Base-by-base conservation (phyloP, 2,797 vertebrate genomes). In the Poeciliopsis infans region DNA sequence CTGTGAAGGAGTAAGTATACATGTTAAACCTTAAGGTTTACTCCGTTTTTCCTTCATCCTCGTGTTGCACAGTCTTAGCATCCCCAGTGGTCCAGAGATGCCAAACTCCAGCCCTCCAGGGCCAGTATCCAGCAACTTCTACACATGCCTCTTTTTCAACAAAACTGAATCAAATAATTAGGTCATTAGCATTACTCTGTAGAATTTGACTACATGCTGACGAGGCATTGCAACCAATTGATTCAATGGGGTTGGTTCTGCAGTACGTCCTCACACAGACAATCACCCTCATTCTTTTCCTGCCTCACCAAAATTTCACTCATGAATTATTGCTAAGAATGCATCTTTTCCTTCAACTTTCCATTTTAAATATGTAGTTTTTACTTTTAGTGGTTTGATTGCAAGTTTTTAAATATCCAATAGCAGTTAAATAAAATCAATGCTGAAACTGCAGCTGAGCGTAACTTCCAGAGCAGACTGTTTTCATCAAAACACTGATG, bases 301-400 rank as follows among this genome's bases (percentile, higher is more conserved):
- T 55, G 12, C 36, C 41, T 39, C 33, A 55, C 33, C 33, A 25
- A 10, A 18, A 57, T 57, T 41, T 43, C 23, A 15, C 33, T 74
- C 10, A 41, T 68, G 23, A 68, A 25, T 68, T 57, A 41, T 74
- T 74, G 3, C 46, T 41, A 39, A 57, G 16, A 39, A 1, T 57
- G 36, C 23, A 25, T 74, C 3, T 12, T 53, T 55, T 74, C 72
- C 51, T 25, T 28, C 36, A 68, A 68, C 36, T 39, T 68, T 12
- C 36, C 20, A 25, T 74, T 74, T 43, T 15, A 28, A 5, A 39
- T 64, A 45, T 47, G 66, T 55, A 1, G 11, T 13, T 28, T 15
- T 2, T n/a, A 73, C n/a, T 64, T 75, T 59, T 13, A 47, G 25
- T 33, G 71, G 45, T 80, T 71, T 31, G 39, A 68, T 75, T 75